Conservation (phyloP, 92 coral and sea anemone species). For the Parazoanthus swiftii region DNA sequence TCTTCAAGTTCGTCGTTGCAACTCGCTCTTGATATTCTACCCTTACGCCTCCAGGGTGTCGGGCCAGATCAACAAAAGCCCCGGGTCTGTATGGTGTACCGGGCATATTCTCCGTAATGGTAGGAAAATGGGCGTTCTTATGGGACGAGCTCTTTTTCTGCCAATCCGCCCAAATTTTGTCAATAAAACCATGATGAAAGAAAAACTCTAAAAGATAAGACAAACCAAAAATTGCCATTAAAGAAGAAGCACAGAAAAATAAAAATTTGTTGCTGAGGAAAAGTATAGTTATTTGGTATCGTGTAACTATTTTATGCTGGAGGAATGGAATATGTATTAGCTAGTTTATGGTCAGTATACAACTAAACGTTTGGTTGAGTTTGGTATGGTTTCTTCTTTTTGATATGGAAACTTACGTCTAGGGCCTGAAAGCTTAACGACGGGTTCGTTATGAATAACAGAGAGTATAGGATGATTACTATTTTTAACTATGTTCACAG, state of each 20-base stretch:
- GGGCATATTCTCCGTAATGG: constrained; percentile 38
- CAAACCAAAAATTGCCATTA: no score
- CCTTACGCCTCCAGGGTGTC: constrained; percentile 28
- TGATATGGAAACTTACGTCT: no score
- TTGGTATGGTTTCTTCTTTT: no score
- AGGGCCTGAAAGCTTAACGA: no score
- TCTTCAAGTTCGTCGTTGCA: neutral
- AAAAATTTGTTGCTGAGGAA: neutral
- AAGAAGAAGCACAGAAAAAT: neutral
- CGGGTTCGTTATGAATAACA: no score
- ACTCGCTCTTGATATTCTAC: constrained; percentile 7
- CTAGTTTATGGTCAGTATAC: no score
- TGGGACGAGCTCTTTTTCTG: constrained; percentile 65
- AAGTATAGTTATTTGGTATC: no score
- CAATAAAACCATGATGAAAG: constrained; percentile 70
- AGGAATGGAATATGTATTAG: no score
- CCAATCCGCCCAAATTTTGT: constrained; percentile 87
- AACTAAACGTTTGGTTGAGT: no score
- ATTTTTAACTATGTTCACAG: no score
- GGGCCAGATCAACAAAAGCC: constrained; percentile 15
- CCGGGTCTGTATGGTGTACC: constrained; percentile 12
- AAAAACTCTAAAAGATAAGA: constrained; percentile 48
- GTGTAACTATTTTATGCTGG: no score
- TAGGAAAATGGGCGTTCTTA: constrained; percentile 38
- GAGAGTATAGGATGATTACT: no score